These are phyloP conservation scores for Synanthedon myopaeformis DNA, from an alignment of 2,888 invertebrate species.

Conservation along the genomic window DNA sequence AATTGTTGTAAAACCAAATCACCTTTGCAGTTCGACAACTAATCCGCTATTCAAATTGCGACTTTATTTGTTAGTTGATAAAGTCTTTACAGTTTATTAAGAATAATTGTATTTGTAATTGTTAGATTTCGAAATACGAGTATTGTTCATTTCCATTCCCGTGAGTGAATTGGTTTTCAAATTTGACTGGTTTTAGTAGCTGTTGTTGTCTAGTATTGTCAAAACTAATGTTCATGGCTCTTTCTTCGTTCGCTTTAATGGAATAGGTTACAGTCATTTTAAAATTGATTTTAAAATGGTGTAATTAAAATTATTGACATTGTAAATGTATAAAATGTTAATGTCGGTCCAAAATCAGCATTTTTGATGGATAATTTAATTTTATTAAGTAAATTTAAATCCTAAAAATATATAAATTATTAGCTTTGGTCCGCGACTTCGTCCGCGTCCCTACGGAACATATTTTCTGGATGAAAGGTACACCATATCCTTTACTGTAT, in stretches of 20 bases:
- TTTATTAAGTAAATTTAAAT: no score
- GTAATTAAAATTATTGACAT: no score
- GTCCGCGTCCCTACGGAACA: no score
- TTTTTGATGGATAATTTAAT: no score
- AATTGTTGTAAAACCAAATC: constrained; percentile 40
- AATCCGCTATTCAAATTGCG: not conserved
- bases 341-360: no score
- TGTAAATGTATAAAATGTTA: no score
- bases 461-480: no score
- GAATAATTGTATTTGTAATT: not conserved
- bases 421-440: no score
- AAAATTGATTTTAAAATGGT: no score
- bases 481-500: no score
- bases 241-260: constrained; percentile 6
- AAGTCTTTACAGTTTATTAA: not conserved
- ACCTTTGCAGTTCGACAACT: constrained; percentile 3
- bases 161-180: constrained; percentile 46
- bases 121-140: constrained; percentile 32
- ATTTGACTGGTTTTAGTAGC: constrained; percentile 29
- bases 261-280: constrained; percentile 2
- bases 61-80: not conserved
- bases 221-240: constrained; percentile 18
- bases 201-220: constrained; percentile 12
- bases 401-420: no score
- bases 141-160: constrained; percentile 40